Evolutionary conservation across 1,140 invertebrate genomes (phyloP).

Genomic region (Anoplolepis gracilipes): DNA sequence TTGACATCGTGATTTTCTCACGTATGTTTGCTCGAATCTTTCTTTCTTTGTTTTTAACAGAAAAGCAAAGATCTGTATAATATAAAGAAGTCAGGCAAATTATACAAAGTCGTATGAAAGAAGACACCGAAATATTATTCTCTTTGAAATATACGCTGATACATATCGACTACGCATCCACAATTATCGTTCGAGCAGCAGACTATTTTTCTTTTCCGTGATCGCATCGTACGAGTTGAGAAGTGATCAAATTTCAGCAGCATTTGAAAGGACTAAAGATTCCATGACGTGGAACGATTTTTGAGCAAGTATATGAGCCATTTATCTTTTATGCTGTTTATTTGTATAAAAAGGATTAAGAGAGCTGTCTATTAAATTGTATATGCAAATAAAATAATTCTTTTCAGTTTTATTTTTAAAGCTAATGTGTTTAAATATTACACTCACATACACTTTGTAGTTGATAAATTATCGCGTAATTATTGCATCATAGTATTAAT

Average conservation of each 20-base stretch:
- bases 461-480: conserved; percentile 40
- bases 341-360: not conserved
- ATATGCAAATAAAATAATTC: conserved; percentile 11
- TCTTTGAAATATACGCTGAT: conserved; percentile 34
- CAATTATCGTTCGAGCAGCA: conserved; percentile 80
- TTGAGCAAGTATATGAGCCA: conserved; percentile 58
- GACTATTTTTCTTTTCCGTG: conserved; percentile 72
- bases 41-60: not conserved
- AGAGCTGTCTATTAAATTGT: not conserved
- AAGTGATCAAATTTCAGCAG: conserved; percentile 80
- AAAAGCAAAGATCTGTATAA: not conserved
- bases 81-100: not conserved
- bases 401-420: not conserved
- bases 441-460: not conserved
- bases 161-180: conserved; percentile 77
- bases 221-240: conserved; percentile 75
- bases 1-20: not conserved
- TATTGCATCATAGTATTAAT: conserved; percentile 6
- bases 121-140: conserved; percentile 20
- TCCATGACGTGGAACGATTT: conserved; percentile 59
- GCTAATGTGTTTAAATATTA: conserved; percentile 25
- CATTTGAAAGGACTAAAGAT: conserved; percentile 67
- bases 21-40: not conserved
- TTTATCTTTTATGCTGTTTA: conserved; percentile 11
- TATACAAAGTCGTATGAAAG: conserved; percentile 25